Conservation (phyloP, 2,888 invertebrate genomes). For the Horisme vitalbata region DNA sequence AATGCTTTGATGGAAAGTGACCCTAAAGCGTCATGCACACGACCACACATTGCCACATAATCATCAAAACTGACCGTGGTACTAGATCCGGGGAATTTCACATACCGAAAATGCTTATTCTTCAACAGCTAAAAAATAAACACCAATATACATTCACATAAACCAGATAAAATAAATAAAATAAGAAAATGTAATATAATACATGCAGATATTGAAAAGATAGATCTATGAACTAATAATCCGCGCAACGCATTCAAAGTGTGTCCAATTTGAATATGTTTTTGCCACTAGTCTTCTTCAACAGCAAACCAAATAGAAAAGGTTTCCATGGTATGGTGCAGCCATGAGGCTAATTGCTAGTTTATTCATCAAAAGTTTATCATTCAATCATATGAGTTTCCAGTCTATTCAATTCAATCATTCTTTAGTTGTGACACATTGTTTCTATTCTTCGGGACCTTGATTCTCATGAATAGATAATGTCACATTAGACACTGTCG, state of each 20-base stretch:
- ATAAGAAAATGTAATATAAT: slow-evolving; percentile 13
- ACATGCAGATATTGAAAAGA: slow-evolving; percentile 29
- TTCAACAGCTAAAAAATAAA: slow-evolving; percentile 82
- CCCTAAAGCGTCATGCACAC: slow-evolving; percentile 70
- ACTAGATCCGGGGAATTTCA: slow-evolving; percentile 80
- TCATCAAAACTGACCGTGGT: slow-evolving; percentile 77
- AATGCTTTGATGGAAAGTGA: slow-evolving; percentile 6
- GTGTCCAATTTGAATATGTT: too few relatives aligned
- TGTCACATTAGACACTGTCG: too few relatives aligned
- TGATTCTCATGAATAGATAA: too few relatives aligned
- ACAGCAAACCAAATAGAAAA: too few relatives aligned
- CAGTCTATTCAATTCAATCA: too few relatives aligned
- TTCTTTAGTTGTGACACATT: too few relatives aligned
- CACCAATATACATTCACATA: slow-evolving; percentile 79
- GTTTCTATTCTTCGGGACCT: too few relatives aligned
- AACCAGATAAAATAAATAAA: slow-evolving; percentile 32
- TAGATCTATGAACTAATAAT: slow-evolving; percentile 27
- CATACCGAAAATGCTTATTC: slow-evolving; percentile 83
- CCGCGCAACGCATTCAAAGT: background rate
- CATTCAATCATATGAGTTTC: too few relatives aligned
- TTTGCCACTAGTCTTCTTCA: too few relatives aligned
- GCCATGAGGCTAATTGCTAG: too few relatives aligned
- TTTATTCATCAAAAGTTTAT: too few relatives aligned
- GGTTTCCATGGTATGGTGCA: too few relatives aligned
- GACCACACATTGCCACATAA: slow-evolving; percentile 68